Base-by-base conservation (phyloP, 2,888 invertebrate species). In the Mermis nigrescens region DNA sequence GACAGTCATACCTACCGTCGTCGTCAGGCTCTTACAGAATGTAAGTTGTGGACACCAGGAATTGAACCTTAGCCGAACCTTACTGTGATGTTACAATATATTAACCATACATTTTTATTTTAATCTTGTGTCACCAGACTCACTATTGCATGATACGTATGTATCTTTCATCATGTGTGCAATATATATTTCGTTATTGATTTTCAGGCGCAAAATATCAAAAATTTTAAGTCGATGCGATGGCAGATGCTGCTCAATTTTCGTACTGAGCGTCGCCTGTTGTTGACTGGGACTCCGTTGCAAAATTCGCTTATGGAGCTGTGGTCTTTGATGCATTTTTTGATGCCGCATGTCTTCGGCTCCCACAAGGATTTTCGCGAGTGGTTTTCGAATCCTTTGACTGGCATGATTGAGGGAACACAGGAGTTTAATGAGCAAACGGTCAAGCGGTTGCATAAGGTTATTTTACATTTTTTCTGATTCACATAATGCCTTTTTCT, bases 331-430 rank as follows among this genome's bases (percentile, higher is more conserved):
- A 89, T 94, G 90, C 92, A 94, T 78, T 94, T 94, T 77, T 80
- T 94, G 57, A 92, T 94, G 92, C 94, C 94, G 51, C 84, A 86
- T 74, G 86, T 92, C 66, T 94, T 94, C 79, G 86, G 89, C 66
- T 90, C 90, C 56, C 90, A 95, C 77, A 81, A 86, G 58, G 91
- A 94, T 76, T 91, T 78, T 68, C 89, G 91, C 74, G 91, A 92
- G 76, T 95, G 95, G 95, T 98, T 98, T 79, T 87, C 88, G 61
- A 89, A 89, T 77, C 94, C 92, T 51, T 85, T 98, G 64, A 87
- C 89, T 28, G 89, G 87, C 61, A 90, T 91, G 89, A 86, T 90
- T 64, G 90, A 91, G 74, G 89, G 89, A 61, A 86, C 83, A 72
- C 82, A 83, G 63, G 89, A 89, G 73, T 88, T 87, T 75, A 89